Base-by-base conservation (phyloP, 2,888 invertebrate species). In the Torymus aiolomorphi region DNA sequence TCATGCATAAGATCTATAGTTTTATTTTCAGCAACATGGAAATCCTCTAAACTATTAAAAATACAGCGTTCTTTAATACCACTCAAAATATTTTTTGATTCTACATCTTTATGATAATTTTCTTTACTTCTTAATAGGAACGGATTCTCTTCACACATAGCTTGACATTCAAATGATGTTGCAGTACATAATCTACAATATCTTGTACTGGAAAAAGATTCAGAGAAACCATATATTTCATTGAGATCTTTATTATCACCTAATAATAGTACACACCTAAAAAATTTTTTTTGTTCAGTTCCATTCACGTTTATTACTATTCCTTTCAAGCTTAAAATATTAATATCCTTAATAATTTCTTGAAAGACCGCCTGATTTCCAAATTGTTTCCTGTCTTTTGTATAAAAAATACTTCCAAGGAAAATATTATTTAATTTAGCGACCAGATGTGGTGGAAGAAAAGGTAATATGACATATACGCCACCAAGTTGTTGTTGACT, bases 171-270 rank as follows among this genome's bases (percentile, higher is more conserved):
- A 52, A 12, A 20, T 20, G 52, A 74, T 20, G 70, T 77, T 63
- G 80, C 80, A 51, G 76, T 78, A 71, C 83, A 84, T 71, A 82
- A 79, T 71, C 83, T 73, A 70, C 84, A 84, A 56, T 71, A 84
- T 61, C 73, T 78, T 13, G 56, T 76, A 12, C 81, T 80, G 0
- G 73, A 61, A 65, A 84, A 84, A 62, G 82, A 81, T 78, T 82
- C 78, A 20, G 82, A 71, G 65, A 83, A 83, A 2, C 83, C 82
- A 61, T 79, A 82, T 61, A 77, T 80, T 20, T 67, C 62, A 57
- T 83, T 82, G n/a, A 81, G 57, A 14, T 82, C 83, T 20, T 82
- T 70, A 80, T 84, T 82, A 49, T 83, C 83, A 3, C 82, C 83
- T 63, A 82, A 71, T 42, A 82, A 75, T 49, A 82, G 61, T 49